Base-by-base conservation (phyloP, 2,888 invertebrate genomes). In the Conops quadrifasciatus region DNA sequence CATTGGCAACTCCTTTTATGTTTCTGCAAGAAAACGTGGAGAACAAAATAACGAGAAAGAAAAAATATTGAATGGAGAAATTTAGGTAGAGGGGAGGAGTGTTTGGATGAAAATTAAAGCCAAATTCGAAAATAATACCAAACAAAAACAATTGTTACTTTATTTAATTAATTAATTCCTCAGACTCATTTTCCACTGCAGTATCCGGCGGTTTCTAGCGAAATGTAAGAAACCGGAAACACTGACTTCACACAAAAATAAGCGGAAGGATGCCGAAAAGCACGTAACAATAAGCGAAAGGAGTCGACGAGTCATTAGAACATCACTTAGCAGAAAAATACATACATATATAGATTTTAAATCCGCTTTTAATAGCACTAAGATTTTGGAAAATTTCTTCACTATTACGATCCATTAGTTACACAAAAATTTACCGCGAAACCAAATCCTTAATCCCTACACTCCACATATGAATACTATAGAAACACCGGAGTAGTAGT, bases 391-490 rank as follows among this genome's bases (percentile, higher is more conserved):
- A 26, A 24, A n/a, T 63, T 47, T 47, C 5, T 21, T 21, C 28
- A 26, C 26, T 26, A 47, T n/a, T 4, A 24, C n/a, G n/a, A 30
- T 11, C 30, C 26, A 21, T 19, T 21, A 47, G 36, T 62, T 13
- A 43, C 19, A 45, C 15, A 47, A 63, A 56, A 26, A 24, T n/a
- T 30, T 13, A 24, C 63, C 26, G 47, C 43, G 53, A 62, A 62
- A 62, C 11, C 3, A 53, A 53, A n/a, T 16, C 36, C 45, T 67
- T 11, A 67, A 67, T 45, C 58, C 45, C 58, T 26, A 19, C 15
- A 19, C 56, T 43, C 45, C 36, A 56, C 58, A 67, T 67, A 56
- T 67, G 56, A 45, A 47, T 51, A 67, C 43, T 67, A 67, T 24
- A 58, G 21, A 58, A 67, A 67, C n/a, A 47, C 47, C 26, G 24